Evolutionary conservation across 1,140 invertebrate genomes (phyloP), one percentile per base, ranked within the genome.

Genomic region (Drosophila lacteicornis): DNA sequence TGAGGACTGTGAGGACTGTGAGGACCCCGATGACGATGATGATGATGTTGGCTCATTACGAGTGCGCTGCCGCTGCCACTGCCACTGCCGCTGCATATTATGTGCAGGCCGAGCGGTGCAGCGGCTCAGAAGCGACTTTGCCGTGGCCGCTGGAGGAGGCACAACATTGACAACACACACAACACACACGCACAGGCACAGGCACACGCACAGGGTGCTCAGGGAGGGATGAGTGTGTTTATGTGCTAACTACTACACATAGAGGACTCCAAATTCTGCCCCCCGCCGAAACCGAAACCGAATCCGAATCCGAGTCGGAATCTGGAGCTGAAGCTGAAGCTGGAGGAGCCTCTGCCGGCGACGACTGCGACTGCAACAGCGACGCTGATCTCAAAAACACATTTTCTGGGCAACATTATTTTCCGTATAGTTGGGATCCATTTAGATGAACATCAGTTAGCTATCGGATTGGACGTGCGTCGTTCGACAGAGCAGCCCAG

Each of bases 361-460:
- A 19, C 63, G 45, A 56, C 74, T 45, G 49, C 66, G 45, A 40
- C 74, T 45, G 49, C 66, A 40, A 40, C 76, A 40, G 12, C 75
- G 68, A 69, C 73, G 83, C 75, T 79, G 90, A 90, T 91, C 84
- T 78, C 82, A 80, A 91, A 91, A 92, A 70, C 74, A 77, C 74
- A 77, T 73, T 92, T 90, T 90, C 80, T 85, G 85, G 85, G 74
- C 91, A 81, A 91, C 91, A 92, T 87, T 91, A 90, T 87, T 84
- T 86, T 91, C 90, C 79, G 75, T 87, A 92, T 92, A 91, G 85
- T 92, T 91, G 82, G 86, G 91, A 92, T 87, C 88, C 88, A 88
- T 92, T 92, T 92, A 92, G 91, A 92, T 92, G 91, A 92, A 92
- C 85, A 92, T 91, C 91, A 92, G 91, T 91, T 86, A 91, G 91